Conservation (phyloP, 2,888 invertebrate species). For the Odontocolon sp. region DNA sequence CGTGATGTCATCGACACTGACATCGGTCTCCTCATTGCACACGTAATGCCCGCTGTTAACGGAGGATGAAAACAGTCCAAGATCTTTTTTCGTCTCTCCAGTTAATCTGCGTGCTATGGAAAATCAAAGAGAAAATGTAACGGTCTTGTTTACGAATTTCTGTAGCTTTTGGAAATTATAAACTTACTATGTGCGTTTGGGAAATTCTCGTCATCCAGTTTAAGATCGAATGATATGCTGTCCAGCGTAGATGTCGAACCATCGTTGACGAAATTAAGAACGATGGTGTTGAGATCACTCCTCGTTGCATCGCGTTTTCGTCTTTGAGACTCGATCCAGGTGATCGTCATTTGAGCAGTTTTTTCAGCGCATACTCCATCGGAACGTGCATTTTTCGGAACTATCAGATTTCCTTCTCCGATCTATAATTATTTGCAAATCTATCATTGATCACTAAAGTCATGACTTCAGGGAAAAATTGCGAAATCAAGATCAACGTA, state of each 20-base stretch:
- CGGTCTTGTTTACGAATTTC: not conserved
- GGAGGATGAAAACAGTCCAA: constrained; percentile 60
- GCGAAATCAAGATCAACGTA: no score
- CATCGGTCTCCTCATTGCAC: constrained; percentile 53
- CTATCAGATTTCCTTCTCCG: constrained; percentile 33
- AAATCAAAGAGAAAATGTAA: not conserved
- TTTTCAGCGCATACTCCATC: constrained; percentile 52
- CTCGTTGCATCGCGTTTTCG: constrained; percentile 8
- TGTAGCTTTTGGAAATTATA: not conserved
- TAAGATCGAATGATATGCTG: constrained; percentile 53
- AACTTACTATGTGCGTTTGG: constrained; percentile 55
- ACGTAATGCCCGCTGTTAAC: constrained; percentile 53
- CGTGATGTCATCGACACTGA: constrained; percentile 38
- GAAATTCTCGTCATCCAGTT: constrained; percentile 55
- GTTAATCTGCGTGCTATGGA: constrained; percentile 34
- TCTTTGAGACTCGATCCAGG: constrained; percentile 45
- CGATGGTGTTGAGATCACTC: constrained; percentile 42
- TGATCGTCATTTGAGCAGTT: constrained; percentile 46
- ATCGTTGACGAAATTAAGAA: constrained; percentile 59
- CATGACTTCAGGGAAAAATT: not conserved
- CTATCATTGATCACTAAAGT: no score
- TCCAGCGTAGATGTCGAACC: constrained; percentile 59
- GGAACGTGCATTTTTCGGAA: constrained; percentile 50
- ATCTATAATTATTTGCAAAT: constrained; percentile 27
- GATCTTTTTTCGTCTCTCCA: constrained; percentile 45